Percentiles rank a stretch among this genome's conserved stretches.
phyloP scores from a whole-genome alignment of 2,797 vertebrate species.

The Ceyx erithaca region DNA sequence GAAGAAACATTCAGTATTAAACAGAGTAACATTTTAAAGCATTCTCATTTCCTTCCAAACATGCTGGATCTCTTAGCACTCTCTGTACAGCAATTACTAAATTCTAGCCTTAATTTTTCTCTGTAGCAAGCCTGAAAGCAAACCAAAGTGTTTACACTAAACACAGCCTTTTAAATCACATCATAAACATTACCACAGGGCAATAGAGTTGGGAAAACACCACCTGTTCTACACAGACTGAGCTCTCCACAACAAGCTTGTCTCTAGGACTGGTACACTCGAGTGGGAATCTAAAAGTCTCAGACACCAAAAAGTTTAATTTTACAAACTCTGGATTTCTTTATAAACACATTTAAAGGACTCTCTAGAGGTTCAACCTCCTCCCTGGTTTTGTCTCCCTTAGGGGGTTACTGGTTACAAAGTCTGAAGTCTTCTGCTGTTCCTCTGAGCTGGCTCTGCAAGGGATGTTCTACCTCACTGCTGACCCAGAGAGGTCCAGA shows the following conservation, averaged over 20 bases:
- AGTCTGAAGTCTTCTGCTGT: background rate
- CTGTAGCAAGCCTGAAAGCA: slow-evolving; percentile 32
- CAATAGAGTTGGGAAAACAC: background rate
- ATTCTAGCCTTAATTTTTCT: slow-evolving; percentile 35
- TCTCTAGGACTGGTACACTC: background rate
- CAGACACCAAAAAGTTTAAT: background rate
- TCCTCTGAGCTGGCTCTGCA: background rate
- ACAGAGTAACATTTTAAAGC: too few relatives aligned
- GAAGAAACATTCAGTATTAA: background rate
- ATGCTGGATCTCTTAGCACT: background rate
- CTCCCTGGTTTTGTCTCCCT: background rate
- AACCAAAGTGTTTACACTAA: slow-evolving; percentile 45
- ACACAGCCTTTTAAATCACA: slow-evolving; percentile 45
- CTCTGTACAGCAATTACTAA: slow-evolving; percentile 6
- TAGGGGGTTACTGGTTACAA: background rate
- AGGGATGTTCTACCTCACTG: background rate
- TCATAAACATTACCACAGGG: slow-evolving; percentile 29
- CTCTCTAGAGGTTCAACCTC: background rate
- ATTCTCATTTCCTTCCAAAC: background rate
- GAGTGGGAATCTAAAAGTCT: background rate
- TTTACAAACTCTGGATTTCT: background rate
- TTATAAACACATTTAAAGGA: background rate
- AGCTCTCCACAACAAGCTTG: background rate
- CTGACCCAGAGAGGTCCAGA: background rate
- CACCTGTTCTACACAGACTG: slow-evolving; percentile 6